A percentile compares a stretch with the other conserved stretches of the same genome.
These are phyloP conservation scores for Phataginus tricuspis DNA, from an alignment of 2,797 vertebrate genomes.

Conservation along the genomic window DNA sequence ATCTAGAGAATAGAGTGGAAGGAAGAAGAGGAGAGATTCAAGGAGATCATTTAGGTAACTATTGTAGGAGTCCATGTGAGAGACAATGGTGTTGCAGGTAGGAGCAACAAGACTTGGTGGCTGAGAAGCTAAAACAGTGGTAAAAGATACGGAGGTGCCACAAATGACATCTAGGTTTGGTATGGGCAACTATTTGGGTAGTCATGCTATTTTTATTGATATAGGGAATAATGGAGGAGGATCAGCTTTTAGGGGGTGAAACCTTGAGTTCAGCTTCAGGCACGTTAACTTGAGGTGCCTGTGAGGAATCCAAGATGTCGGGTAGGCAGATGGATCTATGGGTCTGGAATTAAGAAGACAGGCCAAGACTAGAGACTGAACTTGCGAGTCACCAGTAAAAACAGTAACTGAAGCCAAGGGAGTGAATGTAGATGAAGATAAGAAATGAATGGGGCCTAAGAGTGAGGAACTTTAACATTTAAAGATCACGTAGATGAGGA, in stretches of 20 bases:
- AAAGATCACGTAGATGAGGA: slow-evolving; percentile 12
- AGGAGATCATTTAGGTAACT: not conserved
- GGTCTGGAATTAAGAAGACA: not conserved
- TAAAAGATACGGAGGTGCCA: not conserved
- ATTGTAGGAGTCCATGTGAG: not conserved
- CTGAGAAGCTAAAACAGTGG: not conserved
- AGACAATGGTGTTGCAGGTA: not conserved
- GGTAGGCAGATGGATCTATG: not conserved
- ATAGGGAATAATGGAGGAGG: not conserved
- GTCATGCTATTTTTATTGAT: not conserved
- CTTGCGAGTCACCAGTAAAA: slow-evolving; percentile 25
- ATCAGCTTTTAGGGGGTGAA: not conserved
- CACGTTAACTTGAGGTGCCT: not conserved
- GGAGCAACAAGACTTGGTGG: not conserved
- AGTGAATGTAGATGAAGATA: not conserved
- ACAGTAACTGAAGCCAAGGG: not conserved
- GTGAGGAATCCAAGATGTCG: slow-evolving; percentile 5
- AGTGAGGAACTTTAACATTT: not conserved
- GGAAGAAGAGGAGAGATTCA: not conserved
- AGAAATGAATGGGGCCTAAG: slow-evolving; percentile 3
- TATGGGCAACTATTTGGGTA: not conserved
- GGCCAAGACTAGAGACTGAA: not conserved
- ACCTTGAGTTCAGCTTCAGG: not conserved
- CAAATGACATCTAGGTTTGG: not conserved
- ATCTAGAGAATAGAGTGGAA: not conserved